A percentile compares a stretch with the other conserved stretches of the same genome.
phyloP scores from a whole-genome alignment of 37 sponge, comb jelly and placozoan species.

The Geodia barretti region DNA sequence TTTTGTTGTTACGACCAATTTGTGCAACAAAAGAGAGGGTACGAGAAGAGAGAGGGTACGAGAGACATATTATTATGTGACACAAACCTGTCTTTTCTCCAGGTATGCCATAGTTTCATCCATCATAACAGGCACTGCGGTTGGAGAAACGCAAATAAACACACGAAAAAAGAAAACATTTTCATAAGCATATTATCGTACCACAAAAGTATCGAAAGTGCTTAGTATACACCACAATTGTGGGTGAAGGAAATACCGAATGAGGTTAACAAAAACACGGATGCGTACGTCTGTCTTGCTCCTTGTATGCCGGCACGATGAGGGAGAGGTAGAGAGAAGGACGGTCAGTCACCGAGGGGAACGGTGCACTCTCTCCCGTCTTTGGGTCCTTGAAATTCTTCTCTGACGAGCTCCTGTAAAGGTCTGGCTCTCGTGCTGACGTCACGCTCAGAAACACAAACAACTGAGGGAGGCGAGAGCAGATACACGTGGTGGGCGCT shows the following conservation, averaged over 20 bases:
- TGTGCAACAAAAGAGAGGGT: no score
- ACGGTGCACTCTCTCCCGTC: constrained; percentile 33
- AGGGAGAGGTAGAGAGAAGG: constrained; percentile 80
- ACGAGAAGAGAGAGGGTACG: no score
- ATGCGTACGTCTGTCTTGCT: constrained; percentile 80
- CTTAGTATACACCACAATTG: no score
- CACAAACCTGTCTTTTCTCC: constrained; percentile 23
- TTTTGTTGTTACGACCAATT: no score
- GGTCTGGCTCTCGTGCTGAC: constrained; percentile 63
- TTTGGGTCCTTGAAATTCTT: constrained; percentile 66
- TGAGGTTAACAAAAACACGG: no score
- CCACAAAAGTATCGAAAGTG: no score
- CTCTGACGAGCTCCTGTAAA: constrained; percentile 66
- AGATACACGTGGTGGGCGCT: no score
- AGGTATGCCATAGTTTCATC: constrained; percentile 83
- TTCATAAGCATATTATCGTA: no score
- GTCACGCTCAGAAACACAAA: constrained; percentile 71
- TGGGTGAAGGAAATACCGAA: no score
- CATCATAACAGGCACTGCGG: constrained; percentile 85
- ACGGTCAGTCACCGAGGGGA: constrained; percentile 69
- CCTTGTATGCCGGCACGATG: constrained; percentile 96
- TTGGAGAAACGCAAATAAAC: neutral
- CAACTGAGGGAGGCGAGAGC: constrained; percentile 21
- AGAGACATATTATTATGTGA: no score
- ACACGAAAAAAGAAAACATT: neutral